Conservation (phyloP, 2,888 invertebrate genomes). For the Eulithis prunata region DNA sequence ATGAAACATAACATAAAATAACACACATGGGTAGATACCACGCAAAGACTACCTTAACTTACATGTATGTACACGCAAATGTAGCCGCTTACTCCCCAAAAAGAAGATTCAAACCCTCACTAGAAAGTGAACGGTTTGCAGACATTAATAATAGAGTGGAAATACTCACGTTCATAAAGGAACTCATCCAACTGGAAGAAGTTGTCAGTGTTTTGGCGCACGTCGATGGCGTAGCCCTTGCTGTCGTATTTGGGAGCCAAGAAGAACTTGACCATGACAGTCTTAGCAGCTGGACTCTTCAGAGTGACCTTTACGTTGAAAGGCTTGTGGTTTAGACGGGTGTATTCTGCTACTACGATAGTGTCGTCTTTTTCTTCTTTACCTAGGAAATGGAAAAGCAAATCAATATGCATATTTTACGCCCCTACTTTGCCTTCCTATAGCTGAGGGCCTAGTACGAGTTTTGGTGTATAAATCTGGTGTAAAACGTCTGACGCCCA, state of each 20-base stretch:
- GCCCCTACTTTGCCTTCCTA: too few species aligned
- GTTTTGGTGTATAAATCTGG: too few species aligned
- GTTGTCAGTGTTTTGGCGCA: slow-evolving; percentile 81
- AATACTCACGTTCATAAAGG: slow-evolving; percentile 57
- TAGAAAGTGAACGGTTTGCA: too few species aligned
- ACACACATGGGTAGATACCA: too few species aligned
- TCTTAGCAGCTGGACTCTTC: slow-evolving; percentile 81
- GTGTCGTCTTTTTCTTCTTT: slow-evolving; percentile 50
- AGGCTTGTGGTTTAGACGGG: slow-evolving; percentile 88
- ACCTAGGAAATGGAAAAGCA: slow-evolving; percentile 7
- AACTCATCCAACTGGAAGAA: slow-evolving; percentile 86
- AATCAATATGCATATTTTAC: neutral
- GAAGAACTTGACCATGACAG: slow-evolving; percentile 85
- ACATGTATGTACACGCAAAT: too few species aligned
- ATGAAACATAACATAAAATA: too few species aligned
- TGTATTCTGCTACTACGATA: slow-evolving; percentile 84
- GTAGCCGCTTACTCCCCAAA: too few species aligned
- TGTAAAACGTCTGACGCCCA: too few species aligned
- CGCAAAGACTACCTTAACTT: too few species aligned
- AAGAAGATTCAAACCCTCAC: too few species aligned
- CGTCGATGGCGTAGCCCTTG: slow-evolving; percentile 76
- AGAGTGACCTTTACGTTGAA: slow-evolving; percentile 86
- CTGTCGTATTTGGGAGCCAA: slow-evolving; percentile 88
- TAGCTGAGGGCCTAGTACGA: too few species aligned
- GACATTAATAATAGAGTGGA: too few species aligned